These are phyloP conservation scores for Diaphora mendica DNA, from an alignment of 2,888 invertebrate species.

Conservation along the genomic window DNA sequence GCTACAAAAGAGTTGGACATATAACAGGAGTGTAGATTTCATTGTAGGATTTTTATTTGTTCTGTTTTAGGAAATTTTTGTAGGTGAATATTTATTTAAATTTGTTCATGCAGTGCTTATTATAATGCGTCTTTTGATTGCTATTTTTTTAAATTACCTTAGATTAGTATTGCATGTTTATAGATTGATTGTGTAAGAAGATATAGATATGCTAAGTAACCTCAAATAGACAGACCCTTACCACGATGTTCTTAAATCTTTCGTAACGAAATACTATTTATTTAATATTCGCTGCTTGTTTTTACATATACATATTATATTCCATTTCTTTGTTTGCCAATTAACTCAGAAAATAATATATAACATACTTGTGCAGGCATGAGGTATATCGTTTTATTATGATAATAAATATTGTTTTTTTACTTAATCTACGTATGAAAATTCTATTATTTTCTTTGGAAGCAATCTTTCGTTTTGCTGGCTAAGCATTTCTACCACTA, in stretches of 20 bases:
- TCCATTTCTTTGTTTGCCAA: too few relatives aligned
- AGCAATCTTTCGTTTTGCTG: constrained; percentile 21
- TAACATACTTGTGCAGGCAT: neutral
- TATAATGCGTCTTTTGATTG: too few relatives aligned
- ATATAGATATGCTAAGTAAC: too few relatives aligned
- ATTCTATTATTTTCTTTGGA: constrained; percentile 4
- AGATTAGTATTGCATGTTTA: too few relatives aligned
- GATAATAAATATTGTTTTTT: neutral
- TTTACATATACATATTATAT: too few relatives aligned
- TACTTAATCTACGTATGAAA: neutral
- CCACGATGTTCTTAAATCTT: neutral
- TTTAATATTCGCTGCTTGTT: too few relatives aligned
- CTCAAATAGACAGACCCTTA: too few relatives aligned
- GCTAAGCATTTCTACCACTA: constrained; percentile 25
- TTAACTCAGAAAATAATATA: neutral
- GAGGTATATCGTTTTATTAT: neutral
- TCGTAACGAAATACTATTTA: neutral
- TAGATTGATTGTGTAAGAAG: too few relatives aligned
- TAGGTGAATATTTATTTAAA: neutral
- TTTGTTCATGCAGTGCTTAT: neutral
- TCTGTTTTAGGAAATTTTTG: too few relatives aligned
- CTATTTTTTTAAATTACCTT: too few relatives aligned
- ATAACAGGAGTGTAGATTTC: neutral
- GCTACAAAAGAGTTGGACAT: neutral
- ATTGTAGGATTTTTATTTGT: neutral